Base-by-base conservation (phyloP, 2,888 invertebrate species). In the Elaeidobius kamerunicus region DNA sequence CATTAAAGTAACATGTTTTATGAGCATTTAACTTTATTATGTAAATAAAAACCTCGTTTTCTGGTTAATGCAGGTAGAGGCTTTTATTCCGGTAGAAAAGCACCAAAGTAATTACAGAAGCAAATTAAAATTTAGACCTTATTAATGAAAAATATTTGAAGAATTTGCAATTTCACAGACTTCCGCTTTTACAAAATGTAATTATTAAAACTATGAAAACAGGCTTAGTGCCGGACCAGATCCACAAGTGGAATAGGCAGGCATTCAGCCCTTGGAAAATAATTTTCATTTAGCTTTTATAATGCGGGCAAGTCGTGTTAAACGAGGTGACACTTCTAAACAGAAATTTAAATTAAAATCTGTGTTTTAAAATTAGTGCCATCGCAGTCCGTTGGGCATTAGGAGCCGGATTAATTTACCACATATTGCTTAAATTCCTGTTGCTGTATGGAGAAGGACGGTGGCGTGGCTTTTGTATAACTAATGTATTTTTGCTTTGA, bases 141-240 rank as follows among this genome's bases (percentile, higher is more conserved):
- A 55, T 49, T 55, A 55, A 55, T 15, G 28, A 34, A 45, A 45
- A 54, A 44, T 54, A 44, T 49, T 54, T 49, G 28, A 50, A 46
- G 50, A 45, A 47, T 48, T 48, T 28, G 48, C 41, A 55, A 55
- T 55, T 50, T 50, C 41, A 50, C 45, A 50, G 50, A 45, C 46
- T 55, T 27, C 46, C 28, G 41, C 45, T 32, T 55, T 46, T 42
- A 32, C 36, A 38, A 41, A 45, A 45, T 42, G 45, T 45, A 34
- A 42, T 40, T 19, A 50, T 55, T 55, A 55, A 46, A 50, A 55
- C 42, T 55, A 55, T 45, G 50, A 45, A 44, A 50, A 44, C 32
- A 28, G 34, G 38, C 23, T 34, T 19, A 34, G 9, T 6, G 17
- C 38, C 17, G 39, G 45, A 23, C 36, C 32, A 7, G 28, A 32